Evolutionary conservation across 1,140 invertebrate genomes (phyloP), one percentile per base, ranked within the genome.

Genomic region (Drosophila yakuba): DNA sequence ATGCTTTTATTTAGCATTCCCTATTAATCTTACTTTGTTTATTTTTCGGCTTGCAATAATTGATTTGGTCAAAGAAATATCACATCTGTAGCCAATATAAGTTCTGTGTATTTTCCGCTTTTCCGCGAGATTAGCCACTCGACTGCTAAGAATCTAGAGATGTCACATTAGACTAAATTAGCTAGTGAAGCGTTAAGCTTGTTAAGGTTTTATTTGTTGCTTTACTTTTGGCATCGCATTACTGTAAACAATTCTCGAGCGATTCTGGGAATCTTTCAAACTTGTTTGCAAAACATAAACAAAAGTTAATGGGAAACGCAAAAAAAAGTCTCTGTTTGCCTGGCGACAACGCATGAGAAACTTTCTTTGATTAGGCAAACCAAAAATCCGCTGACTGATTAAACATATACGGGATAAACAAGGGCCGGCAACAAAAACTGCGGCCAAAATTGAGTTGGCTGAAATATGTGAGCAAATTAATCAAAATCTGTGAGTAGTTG

Each of bases 381-480:
- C 39, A 14, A 56, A 50, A 43, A 78, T 51, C 38, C 47, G 76
- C 44, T 74, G 74, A 82, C 59, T 80, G 71, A 80, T 76, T 80
- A 64, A 78, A 60, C 48, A 82, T 74, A 71, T 71, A 20, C 62
- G 35, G 39, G 54, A 63, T 86, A 61, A 68, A 86, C 75, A 61
- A 72, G 50, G 47, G 8, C 32, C 43, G 61, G 66, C 61, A 55
- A 20, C 35, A 52, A 56, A 62, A 57, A 52, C 56, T 43, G 48
- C 23, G 17, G 8, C 38, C 36, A 38, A 58, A 38, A 28, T 38
- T 71, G 63, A 58, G 47, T 23, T 62, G 36, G 59, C 67, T 63
- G 75, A 68, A 66, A 67, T 84, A 84, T 83, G 76, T 71, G 62
- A 47, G 63, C 71, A 88, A 79, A 83, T 83, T 89, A 80, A 89